Conservation (phyloP, 2,797 vertebrate genomes). For the Amphiprion clarkii region DNA sequence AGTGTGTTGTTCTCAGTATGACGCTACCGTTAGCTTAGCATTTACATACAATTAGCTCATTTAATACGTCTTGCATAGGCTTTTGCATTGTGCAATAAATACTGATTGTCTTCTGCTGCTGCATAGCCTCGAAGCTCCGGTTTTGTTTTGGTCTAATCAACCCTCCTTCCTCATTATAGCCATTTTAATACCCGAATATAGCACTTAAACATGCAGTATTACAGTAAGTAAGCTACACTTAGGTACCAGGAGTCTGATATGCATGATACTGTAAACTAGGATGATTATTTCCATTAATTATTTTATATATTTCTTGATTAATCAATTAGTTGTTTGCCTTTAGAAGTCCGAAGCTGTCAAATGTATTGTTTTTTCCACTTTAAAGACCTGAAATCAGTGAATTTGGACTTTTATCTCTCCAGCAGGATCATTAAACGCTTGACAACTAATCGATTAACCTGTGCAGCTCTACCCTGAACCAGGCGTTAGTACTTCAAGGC, state of each 20-base stretch:
- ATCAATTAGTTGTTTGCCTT: too few relatives aligned
- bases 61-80: conserved; percentile 64
- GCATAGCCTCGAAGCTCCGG: conserved; percentile 57
- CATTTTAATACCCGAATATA: conserved; percentile 7
- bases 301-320: too few relatives aligned
- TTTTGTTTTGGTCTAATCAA: conserved; percentile 75
- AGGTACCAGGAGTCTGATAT: conserved; percentile 54
- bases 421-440: too few relatives aligned
- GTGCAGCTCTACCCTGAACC: conserved; percentile 31
- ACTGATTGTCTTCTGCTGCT: conserved; percentile 79
- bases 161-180: conserved; percentile 13
- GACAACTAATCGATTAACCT: too few relatives aligned
- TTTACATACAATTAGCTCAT: conserved; percentile 44
- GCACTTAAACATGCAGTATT: conserved; percentile 49
- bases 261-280: conserved; percentile 36
- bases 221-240: conserved; percentile 38
- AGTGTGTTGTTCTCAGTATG: conserved; percentile 20
- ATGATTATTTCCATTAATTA: too few relatives aligned
- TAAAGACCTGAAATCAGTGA: too few relatives aligned
- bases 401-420: too few relatives aligned
- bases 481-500: conserved; percentile 53
- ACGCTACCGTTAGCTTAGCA: conserved; percentile 31
- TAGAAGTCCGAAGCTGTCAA: too few relatives aligned
- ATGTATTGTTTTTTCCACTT: too few relatives aligned
- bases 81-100: conserved; percentile 72